Evolutionary conservation across 2,797 vertebrate species (phyloP).

Genomic region (Oophaga sylvatica): DNA sequence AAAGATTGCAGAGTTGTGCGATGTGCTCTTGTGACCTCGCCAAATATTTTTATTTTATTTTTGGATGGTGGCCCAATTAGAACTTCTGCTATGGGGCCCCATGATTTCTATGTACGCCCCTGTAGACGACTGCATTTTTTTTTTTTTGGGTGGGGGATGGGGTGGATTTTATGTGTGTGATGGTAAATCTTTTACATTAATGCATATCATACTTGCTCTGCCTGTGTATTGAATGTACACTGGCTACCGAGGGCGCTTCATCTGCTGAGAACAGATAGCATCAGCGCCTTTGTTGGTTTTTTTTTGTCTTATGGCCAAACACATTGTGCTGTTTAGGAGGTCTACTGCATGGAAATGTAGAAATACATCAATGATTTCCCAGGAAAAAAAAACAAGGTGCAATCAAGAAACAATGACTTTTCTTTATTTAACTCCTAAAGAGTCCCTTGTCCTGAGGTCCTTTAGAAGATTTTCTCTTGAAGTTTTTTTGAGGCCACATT

Average conservation of each 20-base stretch:
- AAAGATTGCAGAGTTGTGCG: no score
- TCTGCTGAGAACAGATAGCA: conserved; percentile 27
- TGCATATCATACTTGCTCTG: conserved; percentile 26
- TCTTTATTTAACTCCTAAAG: conserved; percentile 13
- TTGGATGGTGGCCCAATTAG: no score
- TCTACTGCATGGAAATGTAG: background rate
- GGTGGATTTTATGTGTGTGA: background rate
- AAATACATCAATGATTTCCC: conserved; percentile 1
- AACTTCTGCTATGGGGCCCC: no score
- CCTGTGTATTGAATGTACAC: background rate
- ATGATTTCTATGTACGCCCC: no score
- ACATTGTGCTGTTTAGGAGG: conserved; percentile 5
- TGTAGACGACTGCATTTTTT: background rate
- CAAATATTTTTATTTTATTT: no score
- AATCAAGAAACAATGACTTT: conserved; percentile 21
- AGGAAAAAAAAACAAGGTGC: background rate
- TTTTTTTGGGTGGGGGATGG: no score
- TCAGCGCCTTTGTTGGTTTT: conserved; percentile 6
- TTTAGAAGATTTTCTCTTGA: background rate
- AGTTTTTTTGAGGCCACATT: background rate
- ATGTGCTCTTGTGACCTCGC: no score
- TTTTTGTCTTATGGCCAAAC: conserved; percentile 23
- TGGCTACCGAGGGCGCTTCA: conserved; percentile 9
- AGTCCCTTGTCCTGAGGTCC: background rate
- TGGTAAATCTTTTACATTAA: conserved; percentile 18